Base-by-base conservation (phyloP, 2,797 vertebrate genomes). In the Gymnothorax reevesii region DNA sequence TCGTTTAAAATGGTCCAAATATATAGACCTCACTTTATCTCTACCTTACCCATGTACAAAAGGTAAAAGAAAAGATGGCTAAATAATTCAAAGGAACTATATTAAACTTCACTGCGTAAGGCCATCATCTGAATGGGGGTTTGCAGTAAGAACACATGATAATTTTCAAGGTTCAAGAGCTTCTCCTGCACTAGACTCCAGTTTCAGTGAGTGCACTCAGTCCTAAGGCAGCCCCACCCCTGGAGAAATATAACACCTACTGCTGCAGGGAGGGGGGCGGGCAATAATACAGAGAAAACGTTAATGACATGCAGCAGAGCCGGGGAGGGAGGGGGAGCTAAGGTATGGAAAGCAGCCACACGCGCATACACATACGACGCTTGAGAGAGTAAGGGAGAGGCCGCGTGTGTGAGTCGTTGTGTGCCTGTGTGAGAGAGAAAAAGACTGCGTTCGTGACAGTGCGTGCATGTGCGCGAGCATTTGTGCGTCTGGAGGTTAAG, bases 171-270 rank as follows among this genome's bases (percentile, higher is more conserved):
- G 33, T 42, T 1, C 33, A 1, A 42, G 33, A 1, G 33, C 33
- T 42, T 42, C 33, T 42, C 33, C 33, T 42, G 1, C 33, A 2
- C 33, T 1, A 42, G 33, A 42, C 33, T 42, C 33, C 33, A 42
- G 33, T 42, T 12, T 20, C 33, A 27, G 22, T 13, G 17, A 52
- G 64, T n/a, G 83, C 83, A 22, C n/a, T 20, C 57, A 49, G 73
- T 17, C 73, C 73, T 77, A 33, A 52, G 12, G 25, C 69, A 9
- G 69, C 79, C 69, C 22, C 69, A 22, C 54, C 22, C 66, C 66
- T 57, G 52, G 22, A 20, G 77, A 85, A 77, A 85, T 79, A 71
- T 85, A 79, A 69, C 54, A 33, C n/a, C 69, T 10, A 25, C 69
- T 42, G 71, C 71, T 15, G 7, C n/a, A 27, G 57, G 33, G 17